Conservation (phyloP, 2,113 vertebrate species). For the Delphinus delphis region DNA sequence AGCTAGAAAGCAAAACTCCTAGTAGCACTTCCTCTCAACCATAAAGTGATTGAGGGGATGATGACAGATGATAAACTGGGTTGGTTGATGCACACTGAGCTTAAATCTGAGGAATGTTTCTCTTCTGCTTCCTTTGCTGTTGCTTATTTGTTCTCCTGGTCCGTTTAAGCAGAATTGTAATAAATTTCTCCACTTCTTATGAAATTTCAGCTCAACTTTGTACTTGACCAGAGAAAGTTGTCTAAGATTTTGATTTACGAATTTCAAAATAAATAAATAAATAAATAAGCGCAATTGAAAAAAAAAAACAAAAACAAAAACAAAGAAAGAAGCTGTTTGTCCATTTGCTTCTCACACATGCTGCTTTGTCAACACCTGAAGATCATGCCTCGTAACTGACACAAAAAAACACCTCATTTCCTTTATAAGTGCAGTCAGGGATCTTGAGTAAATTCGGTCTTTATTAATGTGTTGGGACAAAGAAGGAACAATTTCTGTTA, state of each 20-base stretch:
- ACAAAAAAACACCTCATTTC: neutral
- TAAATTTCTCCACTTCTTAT: neutral
- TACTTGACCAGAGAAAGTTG: neutral
- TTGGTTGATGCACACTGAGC: neutral
- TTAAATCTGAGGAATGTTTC: neutral
- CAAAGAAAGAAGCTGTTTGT: neutral
- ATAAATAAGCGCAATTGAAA: neutral
- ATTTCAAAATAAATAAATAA: neutral
- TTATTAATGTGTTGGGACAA: neutral
- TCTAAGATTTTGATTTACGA: neutral
- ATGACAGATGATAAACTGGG: constrained; percentile 32
- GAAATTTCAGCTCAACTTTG: neutral
- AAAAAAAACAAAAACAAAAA: neutral
- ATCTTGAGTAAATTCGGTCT: neutral
- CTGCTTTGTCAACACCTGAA: neutral
- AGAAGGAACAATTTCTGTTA: neutral
- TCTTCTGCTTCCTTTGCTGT: neutral
- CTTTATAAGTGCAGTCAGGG: neutral
- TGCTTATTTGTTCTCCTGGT: neutral
- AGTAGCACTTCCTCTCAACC: constrained; percentile 53
- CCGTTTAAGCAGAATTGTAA: neutral
- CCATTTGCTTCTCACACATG: neutral
- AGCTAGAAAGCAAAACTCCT: constrained; percentile 70
- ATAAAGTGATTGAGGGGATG: constrained; percentile 52
- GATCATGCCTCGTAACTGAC: neutral